These are phyloP conservation scores for Henicopernis longicauda DNA, from an alignment of 2,113 vertebrate genomes.

Conservation along the genomic window DNA sequence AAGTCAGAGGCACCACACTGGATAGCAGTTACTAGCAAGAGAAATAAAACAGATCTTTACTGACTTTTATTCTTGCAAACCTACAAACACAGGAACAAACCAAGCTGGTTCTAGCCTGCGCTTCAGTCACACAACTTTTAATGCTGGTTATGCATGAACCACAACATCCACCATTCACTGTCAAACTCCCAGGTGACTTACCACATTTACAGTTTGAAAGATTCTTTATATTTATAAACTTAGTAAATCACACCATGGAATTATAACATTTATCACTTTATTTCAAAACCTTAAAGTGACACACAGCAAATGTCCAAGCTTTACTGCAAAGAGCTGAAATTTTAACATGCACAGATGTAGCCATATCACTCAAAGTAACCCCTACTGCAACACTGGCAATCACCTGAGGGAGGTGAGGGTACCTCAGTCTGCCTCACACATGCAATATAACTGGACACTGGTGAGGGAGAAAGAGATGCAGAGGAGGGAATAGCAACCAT, in stretches of 20 bases:
- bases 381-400: neutral
- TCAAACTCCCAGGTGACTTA: neutral
- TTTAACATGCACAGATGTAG: neutral
- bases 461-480: neutral
- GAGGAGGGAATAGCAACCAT: neutral
- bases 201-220: neutral
- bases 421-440: fast-evolving
- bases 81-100: slow-evolving; percentile 9
- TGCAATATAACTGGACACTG: neutral
- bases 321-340: neutral
- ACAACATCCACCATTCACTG: neutral
- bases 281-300: neutral
- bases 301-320: neutral
- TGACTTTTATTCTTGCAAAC: neutral
- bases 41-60: neutral
- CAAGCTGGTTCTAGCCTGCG: slow-evolving; percentile 4
- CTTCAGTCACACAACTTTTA: slow-evolving; percentile 18
- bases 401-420: neutral
- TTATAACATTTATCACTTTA: neutral
- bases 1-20: neutral
- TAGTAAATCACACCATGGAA: neutral
- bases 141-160: slow-evolving; percentile 6
- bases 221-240: neutral
- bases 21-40: neutral
- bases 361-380: neutral